Evolutionary conservation across 1,140 invertebrate genomes (phyloP).

Genomic region (Drosophila kepulauana): DNA sequence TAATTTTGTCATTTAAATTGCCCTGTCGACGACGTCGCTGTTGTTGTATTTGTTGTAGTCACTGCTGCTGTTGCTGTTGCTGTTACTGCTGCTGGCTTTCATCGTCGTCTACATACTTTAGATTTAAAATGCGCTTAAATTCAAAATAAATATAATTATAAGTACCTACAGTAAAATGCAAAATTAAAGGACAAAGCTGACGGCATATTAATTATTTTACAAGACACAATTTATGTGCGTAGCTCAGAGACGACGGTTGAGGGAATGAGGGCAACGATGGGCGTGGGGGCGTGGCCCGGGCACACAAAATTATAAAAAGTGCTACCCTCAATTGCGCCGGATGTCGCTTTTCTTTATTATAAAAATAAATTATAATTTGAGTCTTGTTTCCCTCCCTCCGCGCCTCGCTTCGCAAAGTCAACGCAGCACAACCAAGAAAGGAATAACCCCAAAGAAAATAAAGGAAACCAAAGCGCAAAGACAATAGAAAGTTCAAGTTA

Average conservation of each 20-base stretch:
- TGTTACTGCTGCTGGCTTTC: conserved; percentile 20
- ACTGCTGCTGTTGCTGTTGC: conserved; percentile 1
- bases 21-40: conserved; percentile 41
- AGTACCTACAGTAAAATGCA: conserved; percentile 68
- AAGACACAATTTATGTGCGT: conserved; percentile 69
- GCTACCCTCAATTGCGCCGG: conserved; percentile 45
- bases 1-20: conserved; percentile 83
- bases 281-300: conserved; percentile 42
- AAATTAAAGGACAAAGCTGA: conserved; percentile 69
- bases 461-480: background rate
- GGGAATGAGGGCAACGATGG: background rate
- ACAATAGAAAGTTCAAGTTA: conserved; percentile 41
- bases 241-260: background rate
- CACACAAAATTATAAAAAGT: conserved; percentile 57
- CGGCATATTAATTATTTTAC: conserved; percentile 80
- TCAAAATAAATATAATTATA: conserved; percentile 83
- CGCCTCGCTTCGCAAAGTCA: conserved; percentile 33
- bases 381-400: background rate
- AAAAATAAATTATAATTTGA: conserved; percentile 82
- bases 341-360: conserved; percentile 64
- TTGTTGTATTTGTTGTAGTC: background rate
- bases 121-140: conserved; percentile 82
- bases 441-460: conserved; percentile 40
- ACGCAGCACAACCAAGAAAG: conserved; percentile 47
- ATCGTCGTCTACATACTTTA: conserved; percentile 61